Evolutionary conservation across 2,797 vertebrate species (phyloP).

Genomic region (Propithecus deckenii): DNA sequence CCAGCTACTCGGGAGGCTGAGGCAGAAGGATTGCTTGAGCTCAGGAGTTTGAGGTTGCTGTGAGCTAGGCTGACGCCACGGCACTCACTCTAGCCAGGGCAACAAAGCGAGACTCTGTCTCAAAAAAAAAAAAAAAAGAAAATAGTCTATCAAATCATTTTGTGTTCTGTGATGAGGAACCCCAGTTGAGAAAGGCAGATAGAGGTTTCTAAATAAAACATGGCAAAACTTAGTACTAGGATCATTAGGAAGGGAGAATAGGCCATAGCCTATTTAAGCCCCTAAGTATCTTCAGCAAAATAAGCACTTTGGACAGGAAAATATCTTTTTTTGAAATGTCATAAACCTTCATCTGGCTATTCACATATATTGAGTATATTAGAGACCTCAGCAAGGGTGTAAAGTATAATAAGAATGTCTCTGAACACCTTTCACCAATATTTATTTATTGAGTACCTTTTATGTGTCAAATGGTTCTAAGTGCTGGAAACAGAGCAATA

Average conservation of each 20-base stretch:
- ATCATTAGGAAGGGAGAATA: background rate
- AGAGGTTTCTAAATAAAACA: conserved; percentile 37
- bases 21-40: too few relatives aligned
- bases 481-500: background rate
- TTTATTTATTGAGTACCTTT: background rate
- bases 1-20: too few relatives aligned
- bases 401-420: background rate
- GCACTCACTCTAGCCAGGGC: too few relatives aligned
- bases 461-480: background rate
- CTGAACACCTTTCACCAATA: background rate
- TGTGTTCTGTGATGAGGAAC: conserved; percentile 10
- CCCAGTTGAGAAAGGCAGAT: background rate
- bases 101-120: too few relatives aligned
- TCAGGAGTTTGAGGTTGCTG: too few relatives aligned
- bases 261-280: background rate
- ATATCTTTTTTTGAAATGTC: background rate
- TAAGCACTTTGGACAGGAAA: background rate
- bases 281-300: background rate
- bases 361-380: background rate
- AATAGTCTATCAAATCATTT: background rate
- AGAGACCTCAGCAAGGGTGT: background rate
- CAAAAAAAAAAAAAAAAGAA: background rate
- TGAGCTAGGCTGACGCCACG: too few relatives aligned
- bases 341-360: background rate
- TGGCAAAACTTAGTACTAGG: background rate